A percentile compares a stretch with the other conserved stretches of the same genome.
Evolutionary conservation across 2,113 vertebrate genomes (phyloP).

Genomic region (Coturnix japonica): DNA sequence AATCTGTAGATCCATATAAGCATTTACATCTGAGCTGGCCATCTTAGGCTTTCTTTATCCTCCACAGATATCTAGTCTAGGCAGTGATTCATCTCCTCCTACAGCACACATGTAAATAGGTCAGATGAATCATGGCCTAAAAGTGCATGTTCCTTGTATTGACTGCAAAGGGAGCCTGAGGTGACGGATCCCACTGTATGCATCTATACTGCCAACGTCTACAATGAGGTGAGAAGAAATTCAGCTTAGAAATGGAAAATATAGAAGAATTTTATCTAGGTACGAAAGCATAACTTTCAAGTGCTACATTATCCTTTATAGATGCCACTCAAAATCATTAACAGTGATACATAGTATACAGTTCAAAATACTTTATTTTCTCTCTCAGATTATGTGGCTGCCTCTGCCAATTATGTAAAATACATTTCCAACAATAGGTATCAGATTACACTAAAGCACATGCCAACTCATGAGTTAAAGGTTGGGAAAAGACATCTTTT

Average conservation of each 20-base stretch:
- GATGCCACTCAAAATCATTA: neutral
- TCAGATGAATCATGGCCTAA: constrained; percentile 73
- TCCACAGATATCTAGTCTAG: constrained; percentile 32
- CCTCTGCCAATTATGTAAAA: constrained; percentile 13
- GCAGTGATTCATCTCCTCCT: constrained; percentile 71
- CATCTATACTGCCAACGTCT: neutral
- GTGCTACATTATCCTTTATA: neutral
- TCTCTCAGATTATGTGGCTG: neutral
- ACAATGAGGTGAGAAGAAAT: neutral
- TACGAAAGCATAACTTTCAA: constrained; percentile 1
- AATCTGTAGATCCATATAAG: neutral
- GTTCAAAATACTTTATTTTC: neutral
- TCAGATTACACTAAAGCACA: neutral
- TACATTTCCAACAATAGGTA: neutral
- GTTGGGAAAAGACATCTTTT: neutral
- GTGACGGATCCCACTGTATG: constrained; percentile 31
- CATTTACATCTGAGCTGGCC: constrained; percentile 50
- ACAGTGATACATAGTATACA: neutral
- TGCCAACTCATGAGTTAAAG: neutral
- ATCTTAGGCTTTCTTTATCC: constrained; percentile 47
- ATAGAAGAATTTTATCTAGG: constrained; percentile 21
- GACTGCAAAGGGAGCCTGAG: constrained; percentile 43
- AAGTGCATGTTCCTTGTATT: constrained; percentile 54
- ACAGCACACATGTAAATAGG: constrained; percentile 68
- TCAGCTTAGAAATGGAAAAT: neutral